Evolutionary conservation across 2,113 vertebrate genomes (phyloP), one percentile per base, ranked within the genome.

Genomic region (human): DNA sequence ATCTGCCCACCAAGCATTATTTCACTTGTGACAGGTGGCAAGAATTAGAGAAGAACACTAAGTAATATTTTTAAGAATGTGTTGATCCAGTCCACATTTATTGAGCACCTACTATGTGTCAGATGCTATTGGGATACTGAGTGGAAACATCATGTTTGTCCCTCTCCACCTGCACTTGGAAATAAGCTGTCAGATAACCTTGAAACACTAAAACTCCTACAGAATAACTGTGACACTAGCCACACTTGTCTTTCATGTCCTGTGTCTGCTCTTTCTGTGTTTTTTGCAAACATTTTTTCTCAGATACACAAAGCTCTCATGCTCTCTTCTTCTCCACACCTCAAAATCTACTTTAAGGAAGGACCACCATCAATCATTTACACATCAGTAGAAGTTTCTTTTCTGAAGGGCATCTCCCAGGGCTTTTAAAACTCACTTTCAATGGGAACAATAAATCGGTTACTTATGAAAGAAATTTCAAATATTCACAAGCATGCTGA

Each of bases 361-460:
- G 48, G 20, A 45, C 35, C 35, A 27, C 40, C 17, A 35, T 64
- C 66, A 89, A 72, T 76, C 32, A 61, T 57, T 66, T n/a, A 64
- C 16, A 85, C 13, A 43, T 94, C 23, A 82, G 40, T 25, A 64
- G 35, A 48, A 87, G 93, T 73, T 83, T 93, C 82, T 73, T 86
- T 11, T 89, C 57, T 78, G 76, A 79, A 84, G 32, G 61, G 3
- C 18, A 72, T 70, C 52, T 68, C 43, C 30, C 61, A 82, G 70
- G 35, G 25, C 35, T 97, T 87, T 96, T 35, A 75, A 97, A 94
- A 96, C 23, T 55, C 17, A 59, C n/a, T 97, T 94, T 59, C 76
- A 88, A 23, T 23, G 43, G 50, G 12, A 93, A 85, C 92, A 88
- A 88, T 52, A 59, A 87, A 72, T 66, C 23, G 8, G 3, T 72